Evolutionary conservation across 2,797 vertebrate species (phyloP).

Genomic region (Neolamprologus multifasciatus): DNA sequence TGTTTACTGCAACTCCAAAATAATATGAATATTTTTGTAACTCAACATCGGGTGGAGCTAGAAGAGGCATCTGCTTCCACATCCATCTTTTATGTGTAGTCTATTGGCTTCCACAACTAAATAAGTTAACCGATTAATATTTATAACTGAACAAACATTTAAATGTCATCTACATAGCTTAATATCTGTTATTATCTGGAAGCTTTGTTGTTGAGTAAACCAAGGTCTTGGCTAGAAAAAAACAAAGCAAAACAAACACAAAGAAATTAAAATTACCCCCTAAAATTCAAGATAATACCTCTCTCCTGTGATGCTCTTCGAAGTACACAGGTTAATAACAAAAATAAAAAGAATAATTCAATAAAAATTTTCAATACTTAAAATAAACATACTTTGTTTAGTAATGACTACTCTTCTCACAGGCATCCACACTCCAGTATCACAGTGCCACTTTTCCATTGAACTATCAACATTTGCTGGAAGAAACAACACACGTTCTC

Average conservation of each 20-base stretch:
- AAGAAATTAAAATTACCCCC: background rate
- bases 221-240: background rate
- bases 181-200: background rate
- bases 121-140: background rate
- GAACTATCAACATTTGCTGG: background rate
- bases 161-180: background rate
- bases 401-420: background rate
- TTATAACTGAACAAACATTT: background rate
- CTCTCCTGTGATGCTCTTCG: background rate
- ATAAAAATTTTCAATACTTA: background rate
- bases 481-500: background rate
- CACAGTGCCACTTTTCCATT: background rate
- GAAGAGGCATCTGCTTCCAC: background rate
- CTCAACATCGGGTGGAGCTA: background rate
- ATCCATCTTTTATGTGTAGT: background rate
- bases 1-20: background rate
- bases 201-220: background rate
- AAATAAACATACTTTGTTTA: background rate
- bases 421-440: background rate
- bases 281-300: background rate
- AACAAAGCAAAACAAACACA: background rate
- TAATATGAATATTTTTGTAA: background rate
- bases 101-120: background rate
- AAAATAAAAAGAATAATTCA: background rate
- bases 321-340: background rate